phyloP scores from a whole-genome alignment of 2,113 vertebrate species.

The Colossoma macropomum region DNA sequence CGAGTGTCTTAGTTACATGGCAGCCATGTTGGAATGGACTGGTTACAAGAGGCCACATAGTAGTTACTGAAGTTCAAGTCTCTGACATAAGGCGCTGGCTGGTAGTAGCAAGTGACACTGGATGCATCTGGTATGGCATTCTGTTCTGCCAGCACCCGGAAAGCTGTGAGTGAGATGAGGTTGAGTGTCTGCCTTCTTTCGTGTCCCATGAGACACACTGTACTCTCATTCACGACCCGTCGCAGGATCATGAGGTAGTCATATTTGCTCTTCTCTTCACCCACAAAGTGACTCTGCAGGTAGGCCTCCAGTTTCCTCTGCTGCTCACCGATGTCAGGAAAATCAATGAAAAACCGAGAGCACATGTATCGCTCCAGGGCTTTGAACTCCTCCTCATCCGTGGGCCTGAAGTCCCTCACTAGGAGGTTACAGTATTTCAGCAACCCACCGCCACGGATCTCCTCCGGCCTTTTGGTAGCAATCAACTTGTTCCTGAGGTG shows the following conservation, averaged over 20 bases:
- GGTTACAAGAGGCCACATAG: constrained; percentile 88
- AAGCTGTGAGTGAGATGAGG: constrained; percentile 91
- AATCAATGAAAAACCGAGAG: constrained; percentile 98
- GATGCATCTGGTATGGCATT: constrained; percentile 92
- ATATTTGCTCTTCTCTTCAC: constrained; percentile 94
- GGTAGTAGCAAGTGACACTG: constrained; percentile 97
- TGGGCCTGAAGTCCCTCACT: constrained; percentile 89
- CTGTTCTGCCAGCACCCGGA: constrained; percentile 91
- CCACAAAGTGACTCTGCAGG: constrained; percentile 96
- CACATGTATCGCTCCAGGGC: constrained; percentile 97
- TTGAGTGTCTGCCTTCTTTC: constrained; percentile 95
- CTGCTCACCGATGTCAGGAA: constrained; percentile 95
- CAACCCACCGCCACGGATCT: constrained; percentile 94
- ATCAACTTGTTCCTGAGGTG: constrained; percentile 93
- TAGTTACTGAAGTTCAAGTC: constrained; percentile 98
- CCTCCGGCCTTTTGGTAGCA: constrained; percentile 94
- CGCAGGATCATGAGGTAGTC: constrained; percentile 96
- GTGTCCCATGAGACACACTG: constrained; percentile 97
- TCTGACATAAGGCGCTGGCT: constrained; percentile 93
- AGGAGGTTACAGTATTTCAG: constrained; percentile 97
- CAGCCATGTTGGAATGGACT: constrained; percentile 95
- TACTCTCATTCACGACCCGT: constrained; percentile 95
- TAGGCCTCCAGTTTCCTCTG: constrained; percentile 95
- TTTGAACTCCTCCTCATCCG: constrained; percentile 89
- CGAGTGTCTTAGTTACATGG: constrained; percentile 87